Evolutionary conservation across 2,888 invertebrate genomes (phyloP).

Genomic region (Mylabris sibirica): DNA sequence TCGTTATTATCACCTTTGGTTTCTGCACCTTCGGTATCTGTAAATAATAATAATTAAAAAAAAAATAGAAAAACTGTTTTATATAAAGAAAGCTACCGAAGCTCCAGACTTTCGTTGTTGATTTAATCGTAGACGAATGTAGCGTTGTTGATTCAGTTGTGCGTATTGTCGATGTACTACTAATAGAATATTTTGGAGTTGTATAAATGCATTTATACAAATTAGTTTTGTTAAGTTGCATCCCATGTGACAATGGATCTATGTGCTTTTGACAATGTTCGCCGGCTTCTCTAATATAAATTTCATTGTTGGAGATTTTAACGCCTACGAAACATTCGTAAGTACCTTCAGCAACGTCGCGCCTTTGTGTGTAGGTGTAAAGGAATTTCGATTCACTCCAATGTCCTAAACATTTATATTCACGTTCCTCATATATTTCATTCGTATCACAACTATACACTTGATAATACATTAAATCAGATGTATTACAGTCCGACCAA

Average conservation of each 20-base stretch:
- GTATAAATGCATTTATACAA: slow-evolving; percentile 48
- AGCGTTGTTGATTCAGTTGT: slow-evolving; percentile 30
- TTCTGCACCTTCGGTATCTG: slow-evolving; percentile 29
- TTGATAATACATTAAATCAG: slow-evolving; percentile 72
- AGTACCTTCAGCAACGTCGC: slow-evolving; percentile 65
- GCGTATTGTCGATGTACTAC: slow-evolving; percentile 26
- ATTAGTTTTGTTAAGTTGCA: slow-evolving; percentile 66
- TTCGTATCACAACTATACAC: slow-evolving; percentile 68
- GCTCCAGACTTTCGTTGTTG: slow-evolving; percentile 50
- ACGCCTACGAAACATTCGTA: slow-evolving; percentile 74
- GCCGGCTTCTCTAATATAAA: slow-evolving; percentile 73
- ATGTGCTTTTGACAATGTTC: slow-evolving; percentile 70
- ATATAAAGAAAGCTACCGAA: slow-evolving; percentile 29
- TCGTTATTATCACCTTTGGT: slow-evolving; percentile 25
- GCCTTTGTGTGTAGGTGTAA: slow-evolving; percentile 71
- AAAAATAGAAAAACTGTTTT: neutral
- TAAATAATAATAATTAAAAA: slow-evolving; percentile 13
- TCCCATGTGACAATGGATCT: slow-evolving; percentile 67
- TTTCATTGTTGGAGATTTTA: slow-evolving; percentile 66
- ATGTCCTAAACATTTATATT: slow-evolving; percentile 72
- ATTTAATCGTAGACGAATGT: slow-evolving; percentile 32
- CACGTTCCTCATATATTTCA: slow-evolving; percentile 71
- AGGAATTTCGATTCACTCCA: slow-evolving; percentile 70
- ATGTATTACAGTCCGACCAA: slow-evolving; percentile 70
- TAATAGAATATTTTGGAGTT: slow-evolving; percentile 22